Conservation (phyloP, 2,113 vertebrate species). For the Noturus placidus region DNA sequence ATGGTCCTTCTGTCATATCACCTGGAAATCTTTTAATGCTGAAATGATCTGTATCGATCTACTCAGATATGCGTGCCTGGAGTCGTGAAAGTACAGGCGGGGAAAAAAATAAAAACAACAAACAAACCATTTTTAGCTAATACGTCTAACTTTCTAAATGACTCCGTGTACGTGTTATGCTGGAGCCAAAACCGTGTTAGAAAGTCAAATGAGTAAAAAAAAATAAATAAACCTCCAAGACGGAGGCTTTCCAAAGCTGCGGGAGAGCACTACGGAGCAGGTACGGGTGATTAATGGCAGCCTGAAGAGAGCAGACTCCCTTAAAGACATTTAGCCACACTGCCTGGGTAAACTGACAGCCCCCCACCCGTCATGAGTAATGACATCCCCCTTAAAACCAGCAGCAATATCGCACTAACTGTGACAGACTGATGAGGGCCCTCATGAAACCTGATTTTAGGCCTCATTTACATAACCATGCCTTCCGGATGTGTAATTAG, state of each 20-base stretch:
- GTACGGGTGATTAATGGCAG: constrained; percentile 74
- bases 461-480: constrained; percentile 50
- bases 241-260: constrained; percentile 65
- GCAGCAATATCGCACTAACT: constrained; percentile 69
- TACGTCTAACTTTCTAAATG: constrained; percentile 7
- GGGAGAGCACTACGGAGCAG: constrained; percentile 58
- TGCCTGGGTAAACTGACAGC: constrained; percentile 76
- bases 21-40: background rate
- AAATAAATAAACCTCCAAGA: constrained; percentile 63
- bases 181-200: constrained; percentile 33
- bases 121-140: constrained; percentile 10
- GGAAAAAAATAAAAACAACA: background rate
- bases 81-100: background rate
- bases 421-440: constrained; percentile 67
- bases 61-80: background rate
- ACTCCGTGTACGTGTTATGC: background rate
- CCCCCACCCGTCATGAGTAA: constrained; percentile 75
- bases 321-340: constrained; percentile 70
- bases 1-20: background rate
- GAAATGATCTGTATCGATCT: constrained; percentile 28
- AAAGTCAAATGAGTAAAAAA: constrained; percentile 69
- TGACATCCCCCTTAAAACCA: constrained; percentile 70
- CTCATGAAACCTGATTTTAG: constrained; percentile 52
- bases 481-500: constrained; percentile 54
- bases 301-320: constrained; percentile 60